These are phyloP conservation scores for Alces alces DNA, from an alignment of 2,113 vertebrate species.

Conservation along the genomic window DNA sequence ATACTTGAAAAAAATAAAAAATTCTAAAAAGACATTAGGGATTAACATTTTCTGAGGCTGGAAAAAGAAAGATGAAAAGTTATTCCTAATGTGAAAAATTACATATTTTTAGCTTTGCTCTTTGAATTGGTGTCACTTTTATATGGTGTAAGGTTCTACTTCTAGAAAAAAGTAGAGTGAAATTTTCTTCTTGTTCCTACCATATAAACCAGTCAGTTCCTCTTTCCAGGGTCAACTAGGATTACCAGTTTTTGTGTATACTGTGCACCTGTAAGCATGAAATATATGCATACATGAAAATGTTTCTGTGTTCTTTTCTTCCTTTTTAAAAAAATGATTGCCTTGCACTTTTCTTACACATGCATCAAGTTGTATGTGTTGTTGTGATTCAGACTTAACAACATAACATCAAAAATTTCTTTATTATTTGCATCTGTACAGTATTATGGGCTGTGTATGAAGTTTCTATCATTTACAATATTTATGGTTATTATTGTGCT, in stretches of 20 bases:
- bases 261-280: neutral
- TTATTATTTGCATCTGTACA: neutral
- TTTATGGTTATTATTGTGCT: neutral
- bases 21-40: neutral
- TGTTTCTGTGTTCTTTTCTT: neutral
- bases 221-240: neutral
- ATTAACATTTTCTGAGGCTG: neutral
- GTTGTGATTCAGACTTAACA: neutral
- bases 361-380: neutral
- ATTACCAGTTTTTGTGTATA: neutral
- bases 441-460: neutral
- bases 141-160: neutral
- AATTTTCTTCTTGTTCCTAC: neutral
- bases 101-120: slow-evolving; percentile 19
- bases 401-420: neutral
- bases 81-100: neutral
- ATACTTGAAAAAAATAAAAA: neutral
- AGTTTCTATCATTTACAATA: neutral
- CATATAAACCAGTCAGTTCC: neutral
- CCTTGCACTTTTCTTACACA: neutral
- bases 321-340: neutral
- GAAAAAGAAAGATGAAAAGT: neutral
- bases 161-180: neutral
- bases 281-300: neutral
- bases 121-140: neutral